Evolutionary conservation across 30 jellyfish, hydroid and myxozoan genomes (phyloP).

Genomic region (Hydractinia echinata): DNA sequence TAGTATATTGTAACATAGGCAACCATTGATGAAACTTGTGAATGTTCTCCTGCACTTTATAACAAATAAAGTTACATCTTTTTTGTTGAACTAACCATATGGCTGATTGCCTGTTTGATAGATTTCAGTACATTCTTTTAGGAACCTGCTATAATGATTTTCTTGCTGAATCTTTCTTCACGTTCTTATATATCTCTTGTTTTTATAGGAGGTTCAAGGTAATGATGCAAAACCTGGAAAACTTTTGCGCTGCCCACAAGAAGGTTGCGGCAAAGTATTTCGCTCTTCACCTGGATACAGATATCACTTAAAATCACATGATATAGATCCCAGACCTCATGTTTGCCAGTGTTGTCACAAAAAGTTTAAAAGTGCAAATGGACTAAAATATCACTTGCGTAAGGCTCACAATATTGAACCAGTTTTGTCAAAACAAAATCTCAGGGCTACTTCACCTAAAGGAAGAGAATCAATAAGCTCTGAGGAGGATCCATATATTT

Average conservation of each 20-base stretch:
- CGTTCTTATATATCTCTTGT: background rate
- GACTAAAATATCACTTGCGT: slow-evolving; percentile 81
- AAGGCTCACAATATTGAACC: slow-evolving; percentile 92
- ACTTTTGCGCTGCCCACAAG: slow-evolving; percentile 85
- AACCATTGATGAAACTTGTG: too few relatives aligned
- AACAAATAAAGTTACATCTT: too few relatives aligned
- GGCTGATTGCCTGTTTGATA: too few relatives aligned
- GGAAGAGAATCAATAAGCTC: slow-evolving; percentile 27
- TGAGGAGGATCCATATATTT: slow-evolving; percentile 35
- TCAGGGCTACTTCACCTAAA: slow-evolving; percentile 18
- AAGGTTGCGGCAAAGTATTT: slow-evolving; percentile 88
- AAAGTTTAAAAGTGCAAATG: slow-evolving; percentile 95
- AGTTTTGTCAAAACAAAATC: slow-evolving; percentile 63
- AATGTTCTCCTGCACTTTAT: too few relatives aligned
- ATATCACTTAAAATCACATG: slow-evolving; percentile 87
- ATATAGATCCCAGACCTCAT: slow-evolving; percentile 91
- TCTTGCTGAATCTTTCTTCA: too few relatives aligned
- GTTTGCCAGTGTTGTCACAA: slow-evolving; percentile 82
- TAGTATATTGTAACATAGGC: too few relatives aligned
- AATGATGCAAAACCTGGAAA: slow-evolving; percentile 60
- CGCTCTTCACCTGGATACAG: slow-evolving; percentile 97
- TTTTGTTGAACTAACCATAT: too few relatives aligned
- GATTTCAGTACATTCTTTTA: too few relatives aligned
- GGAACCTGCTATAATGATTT: too few relatives aligned
- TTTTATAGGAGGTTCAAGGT: slow-evolving; percentile 3